Evolutionary conservation across 1,140 invertebrate species (phyloP).

Genomic region (Cyclina sinensis): DNA sequence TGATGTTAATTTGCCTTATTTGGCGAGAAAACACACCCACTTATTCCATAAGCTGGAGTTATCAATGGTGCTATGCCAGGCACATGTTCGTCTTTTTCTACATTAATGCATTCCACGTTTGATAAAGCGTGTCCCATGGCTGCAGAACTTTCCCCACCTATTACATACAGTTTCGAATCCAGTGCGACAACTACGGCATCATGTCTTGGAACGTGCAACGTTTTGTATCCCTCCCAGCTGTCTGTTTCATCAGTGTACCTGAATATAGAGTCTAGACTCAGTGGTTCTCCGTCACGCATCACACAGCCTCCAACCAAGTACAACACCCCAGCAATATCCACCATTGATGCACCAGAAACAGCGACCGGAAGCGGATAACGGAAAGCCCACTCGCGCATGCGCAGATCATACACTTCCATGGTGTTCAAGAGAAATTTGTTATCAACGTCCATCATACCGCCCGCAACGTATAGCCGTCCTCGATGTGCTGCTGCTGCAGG

Average conservation of each 20-base stretch:
- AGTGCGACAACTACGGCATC: slow-evolving; percentile 32
- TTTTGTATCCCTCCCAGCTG: slow-evolving; percentile 32
- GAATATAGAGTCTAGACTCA: slow-evolving; percentile 49
- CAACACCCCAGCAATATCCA: slow-evolving; percentile 31
- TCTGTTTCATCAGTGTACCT: slow-evolving; percentile 55
- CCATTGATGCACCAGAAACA: slow-evolving; percentile 38
- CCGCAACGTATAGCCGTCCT: slow-evolving; percentile 31
- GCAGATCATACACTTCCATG: slow-evolving; percentile 54
- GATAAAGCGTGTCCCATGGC: slow-evolving; percentile 15
- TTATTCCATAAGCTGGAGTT: slow-evolving; percentile 16
- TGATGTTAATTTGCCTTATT: not conserved
- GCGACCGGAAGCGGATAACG: slow-evolving; percentile 50
- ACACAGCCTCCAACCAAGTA: slow-evolving; percentile 57
- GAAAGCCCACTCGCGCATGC: not conserved
- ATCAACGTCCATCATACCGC: slow-evolving; percentile 55
- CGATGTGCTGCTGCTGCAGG: slow-evolving; percentile 37
- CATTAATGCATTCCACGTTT: slow-evolving; percentile 48
- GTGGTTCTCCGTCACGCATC: slow-evolving; percentile 29
- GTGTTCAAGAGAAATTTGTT: slow-evolving; percentile 30
- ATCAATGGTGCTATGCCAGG: slow-evolving; percentile 28
- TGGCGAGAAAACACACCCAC: slow-evolving; percentile 1
- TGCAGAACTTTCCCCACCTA: slow-evolving; percentile 47
- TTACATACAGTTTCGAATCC: slow-evolving; percentile 7
- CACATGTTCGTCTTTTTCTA: not conserved
- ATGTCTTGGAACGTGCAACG: slow-evolving; percentile 36